A percentile compares a stretch with the other conserved stretches of the same genome.
phyloP scores from a whole-genome alignment of 2,797 vertebrate genomes.

The Labeo calbasu region DNA sequence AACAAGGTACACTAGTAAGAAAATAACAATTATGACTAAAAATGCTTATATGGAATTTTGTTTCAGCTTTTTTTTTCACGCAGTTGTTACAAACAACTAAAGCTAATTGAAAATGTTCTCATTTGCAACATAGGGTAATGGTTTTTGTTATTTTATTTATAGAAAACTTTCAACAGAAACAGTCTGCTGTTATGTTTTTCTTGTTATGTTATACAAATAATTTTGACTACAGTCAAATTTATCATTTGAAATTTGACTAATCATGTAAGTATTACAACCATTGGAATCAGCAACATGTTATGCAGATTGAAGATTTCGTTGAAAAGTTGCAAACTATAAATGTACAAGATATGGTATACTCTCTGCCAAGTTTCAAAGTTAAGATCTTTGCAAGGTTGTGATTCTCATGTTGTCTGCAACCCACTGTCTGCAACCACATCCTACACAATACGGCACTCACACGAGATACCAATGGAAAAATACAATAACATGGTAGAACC shows the following conservation, averaged over 20 bases:
- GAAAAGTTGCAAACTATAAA: background rate
- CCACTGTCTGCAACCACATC: constrained; percentile 25
- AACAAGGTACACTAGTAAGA: background rate
- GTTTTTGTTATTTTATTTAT: background rate
- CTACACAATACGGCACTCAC: background rate
- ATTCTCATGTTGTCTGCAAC: background rate
- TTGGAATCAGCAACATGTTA: background rate
- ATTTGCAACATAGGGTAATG: background rate
- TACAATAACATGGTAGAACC: background rate
- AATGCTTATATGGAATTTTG: background rate
- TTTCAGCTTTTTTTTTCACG: background rate
- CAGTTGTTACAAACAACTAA: background rate
- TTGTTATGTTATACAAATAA: background rate
- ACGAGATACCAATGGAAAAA: background rate
- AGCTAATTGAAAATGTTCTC: background rate
- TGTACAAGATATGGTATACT: background rate
- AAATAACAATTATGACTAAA: background rate
- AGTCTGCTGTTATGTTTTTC: background rate
- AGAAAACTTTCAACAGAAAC: background rate
- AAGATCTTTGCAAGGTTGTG: background rate
- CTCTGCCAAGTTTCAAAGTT: background rate
- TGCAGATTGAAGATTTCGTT: background rate
- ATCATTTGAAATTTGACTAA: background rate
- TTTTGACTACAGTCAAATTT: background rate
- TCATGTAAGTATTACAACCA: background rate